These are phyloP conservation scores for Mesoclemmys tuberculata DNA, from an alignment of 2,113 vertebrate species.

Conservation along the genomic window DNA sequence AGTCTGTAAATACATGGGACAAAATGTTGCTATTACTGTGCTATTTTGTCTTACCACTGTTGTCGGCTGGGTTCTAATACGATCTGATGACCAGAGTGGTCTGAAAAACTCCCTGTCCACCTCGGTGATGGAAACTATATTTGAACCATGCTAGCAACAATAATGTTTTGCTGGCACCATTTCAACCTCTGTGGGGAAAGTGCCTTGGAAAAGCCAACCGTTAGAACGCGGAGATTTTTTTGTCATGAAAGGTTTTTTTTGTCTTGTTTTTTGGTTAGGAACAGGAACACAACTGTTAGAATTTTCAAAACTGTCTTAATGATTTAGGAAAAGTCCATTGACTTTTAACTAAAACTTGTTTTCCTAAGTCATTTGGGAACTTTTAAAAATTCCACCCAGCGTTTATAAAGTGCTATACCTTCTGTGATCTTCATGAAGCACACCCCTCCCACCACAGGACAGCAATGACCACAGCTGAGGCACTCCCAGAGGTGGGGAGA, in stretches of 20 bases:
- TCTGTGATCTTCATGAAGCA: background rate
- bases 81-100: background rate
- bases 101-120: background rate
- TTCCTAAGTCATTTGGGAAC: background rate
- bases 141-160: background rate
- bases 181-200: background rate
- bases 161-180: background rate
- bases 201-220: background rate
- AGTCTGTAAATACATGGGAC: background rate
- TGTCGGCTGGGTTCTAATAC: constrained; percentile 25
- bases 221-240: background rate
- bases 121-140: background rate
- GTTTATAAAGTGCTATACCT: background rate
- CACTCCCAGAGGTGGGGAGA: background rate
- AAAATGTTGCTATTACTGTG: background rate
- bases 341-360: background rate
- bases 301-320: background rate
- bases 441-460: background rate
- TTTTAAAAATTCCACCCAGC: background rate
- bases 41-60: constrained; percentile 37
- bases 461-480: background rate
- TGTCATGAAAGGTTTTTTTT: background rate
- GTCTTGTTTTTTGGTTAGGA: background rate
- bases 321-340: background rate
- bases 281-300: background rate